Base-by-base conservation (phyloP, 2,888 invertebrate genomes). In the Axea sp. region DNA sequence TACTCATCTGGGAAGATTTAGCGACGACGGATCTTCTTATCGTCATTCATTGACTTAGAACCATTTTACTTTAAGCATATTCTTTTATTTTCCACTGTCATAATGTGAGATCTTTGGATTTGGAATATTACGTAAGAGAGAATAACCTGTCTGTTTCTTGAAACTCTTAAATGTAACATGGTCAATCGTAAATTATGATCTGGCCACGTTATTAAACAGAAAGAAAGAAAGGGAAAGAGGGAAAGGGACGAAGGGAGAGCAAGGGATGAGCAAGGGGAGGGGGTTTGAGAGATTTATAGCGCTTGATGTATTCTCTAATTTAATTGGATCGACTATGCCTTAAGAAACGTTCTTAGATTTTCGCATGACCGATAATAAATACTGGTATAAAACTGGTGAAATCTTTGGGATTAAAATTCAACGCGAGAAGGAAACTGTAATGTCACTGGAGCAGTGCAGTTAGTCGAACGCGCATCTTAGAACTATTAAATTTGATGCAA, bases 211-310 rank as follows among this genome's bases (percentile, higher is more conserved):
- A n/a, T n/a, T n/a, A n/a, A 28, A 43, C 43, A 28, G 43, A 43
- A 59, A 68, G 59, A 67, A 67, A 49, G 43, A 28, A n/a, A n/a
- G n/a, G n/a, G n/a, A n/a, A n/a, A n/a, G n/a, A n/a, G n/a, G n/a
- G n/a, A n/a, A n/a, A n/a, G n/a, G n/a, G n/a, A n/a, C n/a, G n/a
- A n/a, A n/a, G n/a, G n/a, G n/a, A n/a, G n/a, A n/a, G n/a, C n/a
- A n/a, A n/a, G n/a, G n/a, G n/a, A n/a, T n/a, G n/a, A n/a, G n/a
- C n/a, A n/a, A n/a, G n/a, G n/a, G n/a, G n/a, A n/a, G n/a, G n/a
- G n/a, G n/a, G n/a, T n/a, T n/a, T n/a, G n/a, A n/a, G n/a, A n/a
- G 33, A 68, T 68, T 68, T 59, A 68, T 41, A 30, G 67, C 57
- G 47, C 19, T 12, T 41, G 57, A 28, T 39, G 57, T 47, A 49